These are phyloP conservation scores for Silurus glanis DNA, from an alignment of 2,113 vertebrate species.

Conservation along the genomic window DNA sequence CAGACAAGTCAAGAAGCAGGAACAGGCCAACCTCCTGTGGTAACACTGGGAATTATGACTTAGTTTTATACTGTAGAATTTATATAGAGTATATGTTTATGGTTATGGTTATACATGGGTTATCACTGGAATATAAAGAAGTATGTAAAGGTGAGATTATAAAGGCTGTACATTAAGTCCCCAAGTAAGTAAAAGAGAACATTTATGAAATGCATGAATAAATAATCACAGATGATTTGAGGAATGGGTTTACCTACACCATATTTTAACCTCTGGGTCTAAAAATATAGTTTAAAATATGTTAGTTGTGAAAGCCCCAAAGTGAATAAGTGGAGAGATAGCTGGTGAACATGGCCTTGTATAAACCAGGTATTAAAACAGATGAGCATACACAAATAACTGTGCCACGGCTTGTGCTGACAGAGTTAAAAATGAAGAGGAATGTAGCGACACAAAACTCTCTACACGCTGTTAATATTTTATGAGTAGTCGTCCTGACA, in stretches of 20 bases:
- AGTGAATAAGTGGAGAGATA: constrained; percentile 30
- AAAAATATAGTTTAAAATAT: constrained; percentile 25
- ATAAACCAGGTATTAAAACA: constrained; percentile 54
- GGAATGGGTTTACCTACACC: background rate
- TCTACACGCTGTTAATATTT: constrained; percentile 78
- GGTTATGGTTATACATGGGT: background rate
- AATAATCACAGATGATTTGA: background rate
- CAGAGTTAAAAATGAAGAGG: constrained; percentile 71
- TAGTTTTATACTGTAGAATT: background rate
- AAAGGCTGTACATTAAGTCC: background rate
- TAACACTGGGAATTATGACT: background rate
- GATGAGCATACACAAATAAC: constrained; percentile 68
- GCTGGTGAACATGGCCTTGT: constrained; percentile 41
- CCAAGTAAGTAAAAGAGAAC: constrained; percentile 9
- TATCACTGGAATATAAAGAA: constrained; percentile 2
- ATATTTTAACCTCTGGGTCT: background rate
- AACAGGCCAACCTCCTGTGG: background rate
- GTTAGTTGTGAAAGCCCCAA: constrained; percentile 7
- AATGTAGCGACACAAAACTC: constrained; percentile 69
- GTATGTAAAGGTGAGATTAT: background rate
- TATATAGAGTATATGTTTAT: constrained; percentile 8
- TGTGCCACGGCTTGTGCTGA: constrained; percentile 65
- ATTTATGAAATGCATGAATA: constrained; percentile 12
- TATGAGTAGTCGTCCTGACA: constrained; percentile 71
- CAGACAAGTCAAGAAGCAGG: background rate